Evolutionary conservation across 2,888 invertebrate species (phyloP), one percentile per base, ranked within the genome.

Genomic region (Cantharis rustica): DNA sequence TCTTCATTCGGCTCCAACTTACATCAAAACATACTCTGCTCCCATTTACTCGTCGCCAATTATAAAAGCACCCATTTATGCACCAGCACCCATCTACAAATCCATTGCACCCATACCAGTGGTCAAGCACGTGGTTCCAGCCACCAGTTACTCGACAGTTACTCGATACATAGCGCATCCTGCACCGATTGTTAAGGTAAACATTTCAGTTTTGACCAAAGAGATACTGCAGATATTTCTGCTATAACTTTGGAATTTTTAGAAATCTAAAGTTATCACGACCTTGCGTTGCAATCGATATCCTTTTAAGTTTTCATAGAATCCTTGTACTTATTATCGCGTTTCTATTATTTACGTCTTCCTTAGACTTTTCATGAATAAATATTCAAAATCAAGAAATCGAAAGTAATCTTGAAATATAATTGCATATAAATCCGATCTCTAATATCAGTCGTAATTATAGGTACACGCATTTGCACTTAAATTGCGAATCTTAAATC

Each of bases 121-220:
- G 73, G 77, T 84, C 27, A 85, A 85, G 78, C 77, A 83, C 10
- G 79, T 85, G 16, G 85, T 83, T 11, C 86, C 90, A 3, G 91
- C 92, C 74, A 91, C 91, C 27, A 92, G 92, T 86, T 92, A 92
- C 84, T 89, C 92, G 0, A 91, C 88, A 85, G 82, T 92, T 88
- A 91, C 92, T 85, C 82, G 84, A 71, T 84, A 83, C 71, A 82
- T 87, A 17, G 81, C 83, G 11, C 88, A 86, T 80, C 86, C 84
- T n/a, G 84, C 85, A 64, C 86, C 87, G 13, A 83, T 88, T 16
- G 83, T 87, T 13, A 88, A 89, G 89, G 74, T 86, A 73, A 75
- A 9, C 11, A 17, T 69, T 69, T 63, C 13, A 27, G 2, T 11
- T 2, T 11, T n/a, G n/a, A n/a, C n/a, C n/a, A n/a, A n/a, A n/a